Percentiles rank a stretch among this genome's conserved stretches.
Evolutionary conservation across 1,140 invertebrate genomes (phyloP).

Genomic region (Ganaspis sp.): DNA sequence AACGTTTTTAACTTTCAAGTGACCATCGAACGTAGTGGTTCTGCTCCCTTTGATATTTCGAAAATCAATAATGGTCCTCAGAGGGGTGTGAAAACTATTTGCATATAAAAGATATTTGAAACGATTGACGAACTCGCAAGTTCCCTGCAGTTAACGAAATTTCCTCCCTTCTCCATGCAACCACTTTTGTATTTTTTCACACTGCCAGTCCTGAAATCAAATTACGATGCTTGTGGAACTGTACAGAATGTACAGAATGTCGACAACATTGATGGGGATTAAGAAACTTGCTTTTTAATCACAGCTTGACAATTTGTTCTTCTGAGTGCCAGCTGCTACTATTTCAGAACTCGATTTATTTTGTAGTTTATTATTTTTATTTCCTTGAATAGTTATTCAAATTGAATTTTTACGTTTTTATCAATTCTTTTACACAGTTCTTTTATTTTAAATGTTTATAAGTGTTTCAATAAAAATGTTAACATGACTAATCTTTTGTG

Average conservation of each 20-base stretch:
- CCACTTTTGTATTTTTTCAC: conserved; percentile 14
- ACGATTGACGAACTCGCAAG: conserved; percentile 18
- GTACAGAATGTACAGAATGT: neutral
- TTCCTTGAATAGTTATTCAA: no score
- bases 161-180: neutral
- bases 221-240: conserved; percentile 5
- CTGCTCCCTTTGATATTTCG: neutral
- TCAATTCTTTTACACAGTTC: neutral
- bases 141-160: conserved; percentile 14
- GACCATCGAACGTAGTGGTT: neutral
- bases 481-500: no score
- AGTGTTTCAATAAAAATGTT: no score
- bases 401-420: no score
- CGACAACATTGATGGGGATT: conserved; percentile 13
- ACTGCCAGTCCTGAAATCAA: neutral
- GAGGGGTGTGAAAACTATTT: conserved; percentile 20
- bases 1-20: neutral
- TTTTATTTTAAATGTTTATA: neutral
- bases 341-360: neutral
- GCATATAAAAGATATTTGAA: conserved; percentile 31
- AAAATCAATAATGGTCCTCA: conserved; percentile 23
- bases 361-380: neutral
- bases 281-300: conserved; percentile 11
- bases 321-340: neutral
- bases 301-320: conserved; percentile 22